Conservation (phyloP, 2,888 invertebrate genomes). For the Agrochola macilenta region DNA sequence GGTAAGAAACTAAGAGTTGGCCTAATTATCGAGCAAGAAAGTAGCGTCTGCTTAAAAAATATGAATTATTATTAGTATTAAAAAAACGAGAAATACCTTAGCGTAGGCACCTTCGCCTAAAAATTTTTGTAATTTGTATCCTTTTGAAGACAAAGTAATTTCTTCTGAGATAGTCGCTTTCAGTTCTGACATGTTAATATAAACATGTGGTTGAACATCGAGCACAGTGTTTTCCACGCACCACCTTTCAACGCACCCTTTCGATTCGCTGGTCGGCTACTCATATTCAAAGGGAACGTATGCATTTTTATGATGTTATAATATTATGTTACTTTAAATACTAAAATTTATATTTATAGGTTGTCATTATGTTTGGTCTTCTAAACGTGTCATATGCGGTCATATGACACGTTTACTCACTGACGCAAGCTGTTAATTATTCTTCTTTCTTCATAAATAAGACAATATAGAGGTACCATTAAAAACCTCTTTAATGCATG, state of each 20-base stretch:
- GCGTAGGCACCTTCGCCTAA: slow-evolving; percentile 95
- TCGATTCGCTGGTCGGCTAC: slow-evolving; percentile 69
- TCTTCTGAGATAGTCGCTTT: slow-evolving; percentile 86
- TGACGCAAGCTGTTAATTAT: slow-evolving; percentile 45
- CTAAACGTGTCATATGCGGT: slow-evolving; percentile 53
- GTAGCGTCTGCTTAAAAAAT: background rate
- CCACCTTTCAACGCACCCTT: slow-evolving; percentile 67
- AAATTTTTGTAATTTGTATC: slow-evolving; percentile 92
- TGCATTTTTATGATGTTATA: slow-evolving; percentile 79
- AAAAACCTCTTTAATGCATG: slow-evolving; percentile 10
- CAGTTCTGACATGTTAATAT: slow-evolving; percentile 86
- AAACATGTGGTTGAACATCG: slow-evolving; percentile 71
- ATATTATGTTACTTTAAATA: slow-evolving; percentile 39
- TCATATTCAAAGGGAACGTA: slow-evolving; percentile 72
- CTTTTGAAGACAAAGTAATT: slow-evolving; percentile 87
- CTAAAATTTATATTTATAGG: slow-evolving; percentile 66
- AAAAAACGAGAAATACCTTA: slow-evolving; percentile 88
- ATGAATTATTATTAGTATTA: background rate
- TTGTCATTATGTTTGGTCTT: slow-evolving; percentile 72
- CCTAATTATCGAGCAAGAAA: background rate
- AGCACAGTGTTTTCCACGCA: slow-evolving; percentile 69
- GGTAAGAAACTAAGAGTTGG: slow-evolving; percentile 6
- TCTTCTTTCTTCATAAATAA: slow-evolving; percentile 50
- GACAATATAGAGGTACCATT: slow-evolving; percentile 8
- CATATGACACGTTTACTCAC: slow-evolving; percentile 37